Base-by-base conservation (phyloP, 2,113 vertebrate species). In the Scolopax mira region DNA sequence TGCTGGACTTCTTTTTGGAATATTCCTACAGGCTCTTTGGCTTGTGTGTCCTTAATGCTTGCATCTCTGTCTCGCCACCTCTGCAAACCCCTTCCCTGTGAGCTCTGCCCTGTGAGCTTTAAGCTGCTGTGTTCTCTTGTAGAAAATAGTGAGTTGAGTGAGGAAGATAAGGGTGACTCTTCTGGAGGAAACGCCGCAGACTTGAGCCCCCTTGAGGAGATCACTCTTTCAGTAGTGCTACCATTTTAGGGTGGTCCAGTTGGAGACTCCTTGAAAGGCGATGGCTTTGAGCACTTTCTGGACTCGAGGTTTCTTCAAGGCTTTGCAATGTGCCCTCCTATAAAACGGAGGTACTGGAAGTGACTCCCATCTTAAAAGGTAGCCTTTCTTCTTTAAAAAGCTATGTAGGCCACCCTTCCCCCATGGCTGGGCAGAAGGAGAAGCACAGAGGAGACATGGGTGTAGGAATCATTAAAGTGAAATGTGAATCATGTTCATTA, bases 401-500 rank as follows among this genome's bases (percentile, higher is more conserved):
- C 13, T 42, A 4, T 42, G 35, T 17, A 79, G 61, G 49, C 66
- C 60, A 41, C 85, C 92, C 91, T 81, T 94, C 93, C 90, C 93
- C 85, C 78, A 79, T 6, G 44, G 25, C 1, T 81, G 66, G 46
- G 48, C 16, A 70, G 67, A 78, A 96, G 65, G 69, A 85, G 54
- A 79, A 81, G 48, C 6, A 39, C 25, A n/a, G 83, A 92, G 91
- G 86, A 96, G 91, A 67, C 74, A 71, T 3, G 12, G 41, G 35
- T 91, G 87, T 57, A 93, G 66, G 85, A 91, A 91, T 96, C 95
- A 81, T 97, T 97, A 95, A 97, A 96, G 89, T 95, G 94, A 97
- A 97, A 95, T 96, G 95, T 96, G 96, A 98, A 93, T 97, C 96
- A 92, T 97, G 93, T 96, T 98, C 97, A 97, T 97, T 98, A 97